These are phyloP conservation scores for Trissonchulus sp. DNA, from an alignment of 2,888 invertebrate genomes.

Conservation along the genomic window DNA sequence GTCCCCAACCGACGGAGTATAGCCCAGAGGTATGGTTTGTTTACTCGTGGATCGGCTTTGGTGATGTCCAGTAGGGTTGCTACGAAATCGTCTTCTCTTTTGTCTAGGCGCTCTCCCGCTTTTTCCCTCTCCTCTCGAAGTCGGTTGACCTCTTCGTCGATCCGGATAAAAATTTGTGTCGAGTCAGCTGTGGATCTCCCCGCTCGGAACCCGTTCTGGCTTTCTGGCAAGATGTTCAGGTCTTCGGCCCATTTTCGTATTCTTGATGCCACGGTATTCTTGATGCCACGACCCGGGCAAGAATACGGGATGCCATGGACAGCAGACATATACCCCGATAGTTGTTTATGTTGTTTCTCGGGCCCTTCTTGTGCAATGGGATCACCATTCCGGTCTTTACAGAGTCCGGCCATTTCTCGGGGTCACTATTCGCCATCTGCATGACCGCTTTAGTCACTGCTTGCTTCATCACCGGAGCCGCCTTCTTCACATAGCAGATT, in stretches of 20 bases:
- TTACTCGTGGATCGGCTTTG: background rate
- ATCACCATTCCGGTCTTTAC: background rate
- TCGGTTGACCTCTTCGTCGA: constrained; percentile 5
- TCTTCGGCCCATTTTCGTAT: constrained; percentile 10
- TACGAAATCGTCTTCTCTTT: constrained; percentile 5
- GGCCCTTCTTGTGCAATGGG: constrained; percentile 11
- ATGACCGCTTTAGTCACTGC: background rate
- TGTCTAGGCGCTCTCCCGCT: background rate
- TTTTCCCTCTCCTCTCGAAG: background rate
- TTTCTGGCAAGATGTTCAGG: background rate
- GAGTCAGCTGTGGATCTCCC: background rate
- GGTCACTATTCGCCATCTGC: background rate
- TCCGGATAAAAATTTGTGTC: constrained; percentile 10
- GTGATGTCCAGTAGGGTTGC: constrained; percentile 6
- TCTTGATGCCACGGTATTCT: too few species aligned
- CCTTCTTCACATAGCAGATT: background rate
- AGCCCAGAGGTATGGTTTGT: constrained; percentile 7
- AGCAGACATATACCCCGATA: constrained; percentile 10
- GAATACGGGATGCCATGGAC: constrained; percentile 2
- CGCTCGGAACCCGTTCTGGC: background rate
- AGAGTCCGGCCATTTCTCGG: background rate
- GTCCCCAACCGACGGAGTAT: background rate
- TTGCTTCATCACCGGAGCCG: background rate
- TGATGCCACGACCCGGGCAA: constrained; percentile 1
- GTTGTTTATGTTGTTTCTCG: background rate